Evolutionary conservation across 2,797 vertebrate genomes (phyloP), one percentile per base, ranked within the genome.

Genomic region (Chaenodraco wilsoni): DNA sequence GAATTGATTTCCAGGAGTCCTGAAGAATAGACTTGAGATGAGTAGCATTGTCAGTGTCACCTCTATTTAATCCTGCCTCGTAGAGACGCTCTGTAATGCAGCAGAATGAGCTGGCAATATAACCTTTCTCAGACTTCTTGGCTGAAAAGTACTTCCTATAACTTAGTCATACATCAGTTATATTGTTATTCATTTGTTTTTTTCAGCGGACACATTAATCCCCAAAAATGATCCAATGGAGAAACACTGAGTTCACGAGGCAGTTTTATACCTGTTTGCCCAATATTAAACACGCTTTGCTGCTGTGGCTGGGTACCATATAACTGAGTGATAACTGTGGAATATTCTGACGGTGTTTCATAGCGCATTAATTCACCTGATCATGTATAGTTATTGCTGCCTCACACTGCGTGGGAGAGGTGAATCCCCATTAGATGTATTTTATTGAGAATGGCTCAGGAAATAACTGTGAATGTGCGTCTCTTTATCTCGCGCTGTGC

Each of bases 351-450:
- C 75, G 67, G 85, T 62, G 84, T 84, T 83, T 87, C 78, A 84
- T 82, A 76, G 77, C 33, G 74, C 75, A 82, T 82, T 84, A 89
- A 88, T 89, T 85, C 86, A 84, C 74, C 41, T 73, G 69, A 82
- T 90, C 84, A 81, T 91, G 83, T 81, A 27, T 27, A 84, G 91
- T 92, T 90, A 90, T 86, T 71, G 85, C 73, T 72, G 88, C 87
- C 80, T 75, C 70, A 80, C 79, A 65, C 78, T 45, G 74, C 44
- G 74, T 87, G 84, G 83, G 73, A 72, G 84, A 79, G 76, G 76
- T 74, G 73, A 84, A 66, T 78, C 75, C 69, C 70, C 79, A 81
- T 89, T 83, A 81, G 68, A 14, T 65, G 71, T 62, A 15, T 85
- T 89, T 86, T 88, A 89, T 84, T 45, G 80, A 71, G 69, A 40